Evolutionary conservation across 1,140 invertebrate species (phyloP), one percentile per base, ranked within the genome.

Genomic region (Ceratosolen fusciceps): DNA sequence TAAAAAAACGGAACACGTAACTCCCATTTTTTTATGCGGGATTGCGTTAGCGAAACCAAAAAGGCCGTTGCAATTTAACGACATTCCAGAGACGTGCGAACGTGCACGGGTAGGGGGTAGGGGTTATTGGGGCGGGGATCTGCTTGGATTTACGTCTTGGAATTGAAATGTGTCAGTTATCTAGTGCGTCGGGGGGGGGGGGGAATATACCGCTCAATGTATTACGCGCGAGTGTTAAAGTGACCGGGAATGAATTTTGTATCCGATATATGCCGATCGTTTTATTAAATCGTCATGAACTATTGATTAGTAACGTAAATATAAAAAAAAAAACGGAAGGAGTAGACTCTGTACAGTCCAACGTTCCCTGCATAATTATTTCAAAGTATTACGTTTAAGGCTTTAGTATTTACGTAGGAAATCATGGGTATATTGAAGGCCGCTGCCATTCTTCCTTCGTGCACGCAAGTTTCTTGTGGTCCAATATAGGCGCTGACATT

Each of bases 381-480:
- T 54, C 52, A n/a, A 3, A n/a, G 21, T 31, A 60, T 60, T 31
- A 29, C 39, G 39, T 43, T 43, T 7, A 43, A 12, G 39, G 39
- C 12, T 43, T 43, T 12, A 43, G 12, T 7, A 43, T 43, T 43
- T 43, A 43, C 95, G 85, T 96, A 96, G 79, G 95, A 95, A 84
- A 96, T 94, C 95, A 96, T 96, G 9, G 94, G 94, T 34, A 99
- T 90, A 89, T 99, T 98, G 88, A 98, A 98, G n/a, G 97, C 95
- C 0, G 97, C 96, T 0, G 98, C 98, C 93, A 99, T 96, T 74
- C 94, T 93, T 0, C 96, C 98, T 88, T 99, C 98, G 87, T 98
- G 96, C 1, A 97, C 93, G 88, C 98, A 99, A 0, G 96, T 98
- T 88, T 98, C 97, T 88, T 99, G 97, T 0, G 98, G 98, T 0